Percentiles rank a stretch among this genome's conserved stretches.
These are phyloP conservation scores for Anolis sagrei DNA, from an alignment of 2,113 vertebrate genomes.

Conservation along the genomic window DNA sequence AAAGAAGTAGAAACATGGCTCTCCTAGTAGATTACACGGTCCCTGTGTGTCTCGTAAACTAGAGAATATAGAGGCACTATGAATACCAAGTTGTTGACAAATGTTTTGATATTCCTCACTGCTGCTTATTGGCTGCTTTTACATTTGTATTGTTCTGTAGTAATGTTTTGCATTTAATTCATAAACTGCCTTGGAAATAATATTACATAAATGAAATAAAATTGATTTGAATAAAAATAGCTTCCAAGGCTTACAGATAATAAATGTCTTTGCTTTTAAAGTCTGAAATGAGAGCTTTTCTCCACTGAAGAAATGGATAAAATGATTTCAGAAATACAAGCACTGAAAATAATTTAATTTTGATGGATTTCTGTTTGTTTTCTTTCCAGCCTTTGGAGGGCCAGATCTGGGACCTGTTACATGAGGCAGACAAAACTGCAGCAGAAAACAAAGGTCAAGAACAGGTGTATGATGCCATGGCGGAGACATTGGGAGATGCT, in stretches of 20 bases:
- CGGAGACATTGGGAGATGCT: constrained; percentile 82
- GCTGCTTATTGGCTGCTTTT: neutral
- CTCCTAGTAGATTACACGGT: no score
- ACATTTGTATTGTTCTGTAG: neutral
- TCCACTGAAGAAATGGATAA: neutral
- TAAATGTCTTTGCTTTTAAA: neutral
- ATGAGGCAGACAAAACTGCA: constrained; percentile 83
- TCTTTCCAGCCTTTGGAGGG: constrained; percentile 83
- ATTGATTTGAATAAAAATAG: neutral
- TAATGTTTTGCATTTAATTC: neutral
- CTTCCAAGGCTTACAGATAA: neutral
- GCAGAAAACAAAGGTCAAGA: constrained; percentile 77
- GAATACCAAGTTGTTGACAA: no score
- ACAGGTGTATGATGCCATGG: constrained; percentile 86
- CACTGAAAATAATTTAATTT: no score
- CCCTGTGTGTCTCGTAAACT: no score
- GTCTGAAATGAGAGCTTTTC: neutral
- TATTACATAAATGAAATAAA: neutral
- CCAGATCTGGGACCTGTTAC: constrained; percentile 80
- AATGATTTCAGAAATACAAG: no score
- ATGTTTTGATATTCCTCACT: no score
- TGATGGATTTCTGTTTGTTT: neutral
- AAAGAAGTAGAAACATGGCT: no score
- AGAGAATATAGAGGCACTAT: no score
- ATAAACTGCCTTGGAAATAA: neutral